Evolutionary conservation across 2,888 invertebrate genomes (phyloP).

Genomic region (Eristalinus sepulchralis): DNA sequence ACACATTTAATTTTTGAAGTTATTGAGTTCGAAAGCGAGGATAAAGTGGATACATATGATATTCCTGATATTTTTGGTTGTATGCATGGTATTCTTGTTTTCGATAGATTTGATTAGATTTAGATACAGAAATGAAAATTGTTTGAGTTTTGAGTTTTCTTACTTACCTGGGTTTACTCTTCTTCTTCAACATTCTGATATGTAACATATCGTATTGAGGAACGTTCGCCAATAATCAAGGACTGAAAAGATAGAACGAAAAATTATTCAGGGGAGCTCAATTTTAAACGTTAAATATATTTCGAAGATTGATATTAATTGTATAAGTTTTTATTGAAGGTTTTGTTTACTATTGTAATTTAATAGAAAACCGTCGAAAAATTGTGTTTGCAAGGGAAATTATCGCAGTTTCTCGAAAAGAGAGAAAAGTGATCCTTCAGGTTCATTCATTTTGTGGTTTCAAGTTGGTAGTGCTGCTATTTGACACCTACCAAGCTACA

Average conservation of each 20-base stretch:
- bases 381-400: no score
- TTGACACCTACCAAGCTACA: no score
- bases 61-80: conserved; percentile 81
- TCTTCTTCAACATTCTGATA: conserved; percentile 96
- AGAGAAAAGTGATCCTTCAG: no score
- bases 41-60: conserved; percentile 78
- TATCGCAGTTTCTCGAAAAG: no score
- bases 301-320: no score
- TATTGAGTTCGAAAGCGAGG: conserved; percentile 46
- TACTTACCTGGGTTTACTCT: conserved; percentile 81
- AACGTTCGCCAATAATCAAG: conserved; percentile 93
- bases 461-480: no score
- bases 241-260: conserved; percentile 84
- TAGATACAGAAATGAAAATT: background rate
- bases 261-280: no score
- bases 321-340: no score
- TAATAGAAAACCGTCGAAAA: no score
- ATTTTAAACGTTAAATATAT: background rate
- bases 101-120: conserved; percentile 5
- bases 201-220: conserved; percentile 96
- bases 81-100: conserved; percentile 47
- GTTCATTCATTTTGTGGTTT: no score
- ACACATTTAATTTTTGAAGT: background rate
- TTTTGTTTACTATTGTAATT: no score
- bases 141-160: conserved; percentile 36